Evolutionary conservation across 2,888 invertebrate species (phyloP), one percentile per base, ranked within the genome.

Genomic region (Lordiphosa fenestrarum): DNA sequence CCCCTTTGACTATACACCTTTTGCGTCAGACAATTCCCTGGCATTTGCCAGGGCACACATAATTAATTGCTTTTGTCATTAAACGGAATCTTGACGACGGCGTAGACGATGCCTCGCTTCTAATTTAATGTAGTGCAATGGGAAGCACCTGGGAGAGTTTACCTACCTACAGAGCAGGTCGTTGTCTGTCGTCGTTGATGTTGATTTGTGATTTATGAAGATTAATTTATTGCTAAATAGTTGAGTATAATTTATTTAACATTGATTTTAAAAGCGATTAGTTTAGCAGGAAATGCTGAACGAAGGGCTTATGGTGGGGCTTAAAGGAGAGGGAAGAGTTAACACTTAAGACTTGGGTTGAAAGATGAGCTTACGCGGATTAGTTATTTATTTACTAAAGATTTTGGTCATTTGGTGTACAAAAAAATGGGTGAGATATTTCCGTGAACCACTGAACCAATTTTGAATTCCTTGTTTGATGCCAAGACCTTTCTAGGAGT

Each of bases 1-100:
- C 56, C 61, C 57, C 42, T 41, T 65, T 44, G 33, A 38, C 36
- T n/a, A 2, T 55, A 67, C 82, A 69, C 84, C 84, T 81, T 76
- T 56, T 47, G 59, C 39, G 42, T 53, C 61, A 60, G 38, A 44
- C 62, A 30, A 39, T 53, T 67, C 54, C 51, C 42, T 67, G 78
- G 66, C 71, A 76, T 70, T 71, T 74, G 59, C 66, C 62, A 51
- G 74, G 76, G 78, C 73, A 86, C 84, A 84, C 72, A 86, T 82
- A 88, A 87, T 87, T 87, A 87, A 87, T 87, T 87, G 88, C 87
- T 87, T 88, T 88, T 88, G 88, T 87, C 87, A 87, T 87, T 86
- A 87, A 75, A 85, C 75, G 74, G 84, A 87, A 88, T 87, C 87
- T 82, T 87, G 82, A 82, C 84, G 85, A 84, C 44, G 25, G 6